phyloP scores from a whole-genome alignment of 2,113 vertebrate genomes.

The Pampusana beccarii region DNA sequence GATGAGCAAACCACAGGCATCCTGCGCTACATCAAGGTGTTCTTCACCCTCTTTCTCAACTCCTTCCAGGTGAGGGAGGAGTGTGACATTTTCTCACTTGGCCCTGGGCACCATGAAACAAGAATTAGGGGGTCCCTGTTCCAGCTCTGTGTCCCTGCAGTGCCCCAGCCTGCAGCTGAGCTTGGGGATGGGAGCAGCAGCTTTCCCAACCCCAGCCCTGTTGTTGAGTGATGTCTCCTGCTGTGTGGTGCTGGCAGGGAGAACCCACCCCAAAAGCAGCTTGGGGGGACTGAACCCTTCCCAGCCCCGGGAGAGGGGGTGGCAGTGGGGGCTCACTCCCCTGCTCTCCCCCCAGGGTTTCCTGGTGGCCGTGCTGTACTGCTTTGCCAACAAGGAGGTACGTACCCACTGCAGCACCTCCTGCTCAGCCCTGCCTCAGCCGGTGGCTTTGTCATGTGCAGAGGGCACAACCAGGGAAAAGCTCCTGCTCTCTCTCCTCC shows the following conservation, averaged over 20 bases:
- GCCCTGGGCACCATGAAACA: neutral
- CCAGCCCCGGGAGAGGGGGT: neutral
- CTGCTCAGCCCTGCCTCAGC: neutral
- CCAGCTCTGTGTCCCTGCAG: neutral
- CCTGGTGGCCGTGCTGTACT: conserved; percentile 84
- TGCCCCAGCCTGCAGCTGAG: neutral
- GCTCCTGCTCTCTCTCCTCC: neutral
- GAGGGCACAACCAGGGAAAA: neutral
- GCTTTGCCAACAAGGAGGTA: conserved; percentile 87
- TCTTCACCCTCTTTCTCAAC: conserved; percentile 83
- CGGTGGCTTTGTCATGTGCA: neutral
- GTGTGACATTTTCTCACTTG: rapidly evolving
- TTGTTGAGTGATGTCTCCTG: too few species aligned
- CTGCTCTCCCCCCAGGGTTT: conserved; percentile 73
- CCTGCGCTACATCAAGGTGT: conserved; percentile 82
- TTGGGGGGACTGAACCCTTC: neutral
- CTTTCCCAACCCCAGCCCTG: neutral
- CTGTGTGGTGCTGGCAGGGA: neutral
- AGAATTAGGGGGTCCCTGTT: neutral
- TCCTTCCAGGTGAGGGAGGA: conserved; percentile 80
- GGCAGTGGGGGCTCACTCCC: neutral
- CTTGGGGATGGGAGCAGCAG: rapidly evolving
- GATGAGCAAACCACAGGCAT: conserved; percentile 83
- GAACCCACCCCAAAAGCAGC: neutral
- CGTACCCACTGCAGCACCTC: neutral